Percentiles rank a stretch among this genome's conserved stretches.
phyloP scores from a whole-genome alignment of 2,113 vertebrate genomes.

The Ranitomeya variabilis region DNA sequence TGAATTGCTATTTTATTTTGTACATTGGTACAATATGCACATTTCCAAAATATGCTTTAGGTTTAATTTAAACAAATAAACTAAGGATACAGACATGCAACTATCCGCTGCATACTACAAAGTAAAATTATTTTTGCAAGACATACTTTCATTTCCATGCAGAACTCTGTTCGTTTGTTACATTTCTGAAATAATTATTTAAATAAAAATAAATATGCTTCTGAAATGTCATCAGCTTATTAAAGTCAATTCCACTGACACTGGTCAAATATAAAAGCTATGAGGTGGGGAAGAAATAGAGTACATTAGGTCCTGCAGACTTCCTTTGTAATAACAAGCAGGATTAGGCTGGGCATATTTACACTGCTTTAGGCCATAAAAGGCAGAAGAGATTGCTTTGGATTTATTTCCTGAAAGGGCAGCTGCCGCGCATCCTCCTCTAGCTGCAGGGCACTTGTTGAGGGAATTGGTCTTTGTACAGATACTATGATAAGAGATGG shows the following conservation, averaged over 20 bases:
- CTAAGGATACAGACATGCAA: not conserved
- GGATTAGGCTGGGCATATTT: constrained; percentile 40
- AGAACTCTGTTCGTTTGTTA: no score
- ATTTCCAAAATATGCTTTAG: not conserved
- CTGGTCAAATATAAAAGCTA: constrained; percentile 31
- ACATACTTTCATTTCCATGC: not conserved
- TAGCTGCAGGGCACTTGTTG: constrained; percentile 45
- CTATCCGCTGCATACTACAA: not conserved
- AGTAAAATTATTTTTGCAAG: not conserved
- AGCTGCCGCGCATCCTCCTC: not conserved
- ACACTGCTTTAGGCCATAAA: constrained; percentile 45
- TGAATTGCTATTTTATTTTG: no score
- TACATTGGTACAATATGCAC: no score
- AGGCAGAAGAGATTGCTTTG: constrained; percentile 11
- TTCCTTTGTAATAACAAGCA: constrained; percentile 19
- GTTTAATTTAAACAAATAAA: not conserved
- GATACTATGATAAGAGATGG: constrained; percentile 65
- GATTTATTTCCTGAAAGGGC: constrained; percentile 50
- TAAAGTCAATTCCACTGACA: constrained; percentile 15
- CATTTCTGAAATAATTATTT: not conserved
- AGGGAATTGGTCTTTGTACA: constrained; percentile 59
- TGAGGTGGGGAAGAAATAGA: constrained; percentile 20
- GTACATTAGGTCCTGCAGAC: constrained; percentile 2
- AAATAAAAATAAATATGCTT: not conserved
- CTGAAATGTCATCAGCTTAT: constrained; percentile 31